These are phyloP conservation scores for Orchestia grillus DNA, from an alignment of 1,140 invertebrate genomes.

Conservation along the genomic window DNA sequence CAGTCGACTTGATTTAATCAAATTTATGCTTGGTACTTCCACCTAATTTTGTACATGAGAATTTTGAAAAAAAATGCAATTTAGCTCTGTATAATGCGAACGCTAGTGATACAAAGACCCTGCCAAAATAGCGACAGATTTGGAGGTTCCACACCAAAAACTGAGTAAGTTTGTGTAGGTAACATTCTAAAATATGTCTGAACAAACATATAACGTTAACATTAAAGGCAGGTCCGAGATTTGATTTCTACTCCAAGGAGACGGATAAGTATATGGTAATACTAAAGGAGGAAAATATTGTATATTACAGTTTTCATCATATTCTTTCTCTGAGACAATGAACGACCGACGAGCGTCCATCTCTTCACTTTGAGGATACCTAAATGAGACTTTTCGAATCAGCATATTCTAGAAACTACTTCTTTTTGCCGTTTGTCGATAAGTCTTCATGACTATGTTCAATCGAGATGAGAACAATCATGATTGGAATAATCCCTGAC, in stretches of 20 bases:
- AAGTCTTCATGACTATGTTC: too few relatives aligned
- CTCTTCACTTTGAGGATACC: not conserved
- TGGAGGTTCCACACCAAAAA: not conserved
- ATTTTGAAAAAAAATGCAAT: too few relatives aligned
- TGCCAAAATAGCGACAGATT: not conserved
- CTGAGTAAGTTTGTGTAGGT: not conserved
- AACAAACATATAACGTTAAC: not conserved
- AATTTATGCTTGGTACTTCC: too few relatives aligned
- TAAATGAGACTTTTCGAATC: not conserved
- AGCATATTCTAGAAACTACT: too few relatives aligned
- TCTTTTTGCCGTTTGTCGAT: too few relatives aligned
- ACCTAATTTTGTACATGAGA: too few relatives aligned
- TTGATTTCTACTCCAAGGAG: not conserved
- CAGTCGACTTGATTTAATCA: too few relatives aligned
- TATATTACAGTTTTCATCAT: too few relatives aligned
- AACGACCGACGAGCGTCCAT: not conserved
- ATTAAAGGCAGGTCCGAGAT: not conserved
- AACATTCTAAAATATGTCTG: not conserved
- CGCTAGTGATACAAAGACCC: not conserved
- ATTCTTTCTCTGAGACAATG: not conserved
- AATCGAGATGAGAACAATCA: too few relatives aligned
- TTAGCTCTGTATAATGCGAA: not conserved
- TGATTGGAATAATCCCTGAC: too few relatives aligned
- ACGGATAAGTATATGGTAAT: not conserved
- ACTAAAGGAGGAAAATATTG: not conserved